These are phyloP conservation scores for Helicolenus hilgendorfi DNA, from an alignment of 2,797 vertebrate species.

Conservation along the genomic window DNA sequence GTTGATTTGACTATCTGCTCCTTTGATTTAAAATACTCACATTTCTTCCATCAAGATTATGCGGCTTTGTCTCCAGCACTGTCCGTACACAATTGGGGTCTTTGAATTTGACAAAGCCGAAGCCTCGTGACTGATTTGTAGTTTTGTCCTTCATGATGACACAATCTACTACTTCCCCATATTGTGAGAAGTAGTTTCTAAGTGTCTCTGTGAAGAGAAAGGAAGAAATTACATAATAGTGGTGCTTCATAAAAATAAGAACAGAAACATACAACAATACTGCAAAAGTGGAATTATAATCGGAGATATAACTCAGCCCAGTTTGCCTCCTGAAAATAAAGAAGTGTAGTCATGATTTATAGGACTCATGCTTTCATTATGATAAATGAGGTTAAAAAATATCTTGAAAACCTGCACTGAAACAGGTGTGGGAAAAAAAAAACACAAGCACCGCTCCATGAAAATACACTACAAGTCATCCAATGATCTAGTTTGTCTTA, in stretches of 20 bases:
- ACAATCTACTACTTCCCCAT: conserved; percentile 99
- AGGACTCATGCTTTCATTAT: conserved; percentile 17
- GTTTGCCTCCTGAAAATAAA: conserved; percentile 30
- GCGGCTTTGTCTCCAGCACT: conserved; percentile 98
- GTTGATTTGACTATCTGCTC: conserved; percentile 53
- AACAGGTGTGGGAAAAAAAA: conserved; percentile 12
- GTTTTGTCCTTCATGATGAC: conserved; percentile 99
- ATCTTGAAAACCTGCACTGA: conserved; percentile 37
- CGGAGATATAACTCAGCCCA: neutral
- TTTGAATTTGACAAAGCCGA: conserved; percentile 99
- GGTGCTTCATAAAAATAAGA: neutral
- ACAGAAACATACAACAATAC: neutral
- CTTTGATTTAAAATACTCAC: conserved; percentile 91
- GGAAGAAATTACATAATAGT: conserved; percentile 32
- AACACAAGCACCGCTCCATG: neutral
- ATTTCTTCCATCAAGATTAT: conserved; percentile 98
- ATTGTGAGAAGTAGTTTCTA: conserved; percentile 98
- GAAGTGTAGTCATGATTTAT: conserved; percentile 22
- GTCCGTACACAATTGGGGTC: conserved; percentile 99
- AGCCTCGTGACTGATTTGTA: conserved; percentile 99
- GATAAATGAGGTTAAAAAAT: conserved; percentile 44
- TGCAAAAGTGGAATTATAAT: conserved; percentile 19
- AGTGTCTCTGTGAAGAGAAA: conserved; percentile 94
- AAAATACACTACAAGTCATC: conserved; percentile 13
- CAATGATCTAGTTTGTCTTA: conserved; percentile 37